Percentiles rank a stretch among this genome's conserved stretches.
phyloP scores from a whole-genome alignment of 2,888 invertebrate species.

The Parasteatoda lunata region DNA sequence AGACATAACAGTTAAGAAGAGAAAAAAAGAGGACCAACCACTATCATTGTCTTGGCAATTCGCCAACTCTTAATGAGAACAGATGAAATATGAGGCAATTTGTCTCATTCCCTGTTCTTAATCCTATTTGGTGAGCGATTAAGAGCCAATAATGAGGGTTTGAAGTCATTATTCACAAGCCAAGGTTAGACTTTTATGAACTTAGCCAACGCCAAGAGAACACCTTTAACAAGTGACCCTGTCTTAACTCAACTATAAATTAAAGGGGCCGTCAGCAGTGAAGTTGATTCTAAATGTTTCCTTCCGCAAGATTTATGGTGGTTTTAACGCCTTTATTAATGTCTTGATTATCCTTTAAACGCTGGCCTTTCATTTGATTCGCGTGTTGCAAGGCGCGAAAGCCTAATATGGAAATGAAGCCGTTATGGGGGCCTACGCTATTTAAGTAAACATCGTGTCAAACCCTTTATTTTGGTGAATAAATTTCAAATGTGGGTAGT shows the following conservation, averaged over 20 bases:
- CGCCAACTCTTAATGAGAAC: slow-evolving; percentile 63
- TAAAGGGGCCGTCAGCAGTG: slow-evolving; percentile 50
- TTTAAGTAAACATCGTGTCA: too few relatives aligned
- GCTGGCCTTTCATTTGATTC: slow-evolving; percentile 6
- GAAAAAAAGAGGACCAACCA: too few relatives aligned
- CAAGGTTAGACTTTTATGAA: slow-evolving; percentile 60
- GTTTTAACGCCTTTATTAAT: slow-evolving; percentile 62
- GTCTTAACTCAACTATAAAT: slow-evolving; percentile 66
- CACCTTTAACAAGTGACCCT: slow-evolving; percentile 62
- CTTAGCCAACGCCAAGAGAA: slow-evolving; percentile 28
- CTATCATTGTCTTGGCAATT: slow-evolving; percentile 9
- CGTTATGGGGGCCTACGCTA: not conserved
- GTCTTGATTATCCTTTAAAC: slow-evolving; percentile 45
- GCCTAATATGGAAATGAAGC: not conserved
- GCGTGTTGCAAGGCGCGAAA: not conserved
- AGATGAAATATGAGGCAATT: slow-evolving; percentile 68
- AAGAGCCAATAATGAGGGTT: slow-evolving; percentile 55
- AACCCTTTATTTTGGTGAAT: too few relatives aligned
- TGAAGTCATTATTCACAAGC: slow-evolving; percentile 62
- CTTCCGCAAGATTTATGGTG: slow-evolving; percentile 64
- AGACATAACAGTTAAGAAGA: too few relatives aligned
- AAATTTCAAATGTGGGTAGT: too few relatives aligned
- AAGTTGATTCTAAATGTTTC: slow-evolving; percentile 62
- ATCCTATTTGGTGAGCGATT: slow-evolving; percentile 67
- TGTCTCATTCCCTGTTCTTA: slow-evolving; percentile 64